Conservation (phyloP, 2,888 invertebrate genomes). For the Tridacna gigas region DNA sequence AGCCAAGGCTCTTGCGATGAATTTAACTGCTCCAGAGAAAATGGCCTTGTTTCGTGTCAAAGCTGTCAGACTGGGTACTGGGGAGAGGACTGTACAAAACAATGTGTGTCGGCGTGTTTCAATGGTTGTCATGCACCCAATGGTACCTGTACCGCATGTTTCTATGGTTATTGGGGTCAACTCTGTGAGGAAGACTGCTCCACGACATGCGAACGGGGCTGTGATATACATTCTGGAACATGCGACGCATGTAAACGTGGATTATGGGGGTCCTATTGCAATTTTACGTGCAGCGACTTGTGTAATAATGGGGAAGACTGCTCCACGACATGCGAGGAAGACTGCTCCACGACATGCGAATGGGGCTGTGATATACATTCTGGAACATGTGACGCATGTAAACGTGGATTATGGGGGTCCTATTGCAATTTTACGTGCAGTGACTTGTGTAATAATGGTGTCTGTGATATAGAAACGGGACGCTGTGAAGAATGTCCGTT, state of each 20-base stretch:
- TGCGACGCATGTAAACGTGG: slow-evolving; percentile 28
- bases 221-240: slow-evolving; percentile 29
- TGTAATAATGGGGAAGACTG: slow-evolving; percentile 28
- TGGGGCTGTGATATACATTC: slow-evolving; percentile 24
- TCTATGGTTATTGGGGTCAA: slow-evolving; percentile 20
- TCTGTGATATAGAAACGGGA: slow-evolving; percentile 29
- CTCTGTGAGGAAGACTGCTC: slow-evolving; percentile 1
- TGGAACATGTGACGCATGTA: slow-evolving; percentile 34
- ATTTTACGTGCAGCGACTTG: slow-evolving; percentile 10
- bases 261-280: slow-evolving; percentile 37
- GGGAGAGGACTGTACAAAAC: slow-evolving; percentile 13
- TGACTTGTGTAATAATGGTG: slow-evolving; percentile 19
- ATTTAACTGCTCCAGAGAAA: neutral
- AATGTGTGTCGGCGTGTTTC: slow-evolving; percentile 2
- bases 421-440: slow-evolving; percentile 26
- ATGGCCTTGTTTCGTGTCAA: slow-evolving; percentile 16
- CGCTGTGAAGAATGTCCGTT: slow-evolving; percentile 25
- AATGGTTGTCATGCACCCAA: slow-evolving; percentile 16
- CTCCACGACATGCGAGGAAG: too few species aligned
- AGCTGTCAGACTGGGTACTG: slow-evolving; percentile 30
- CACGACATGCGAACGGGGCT: slow-evolving; percentile 17
- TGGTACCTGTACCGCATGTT: slow-evolving; percentile 37
- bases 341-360: slow-evolving; percentile 12
- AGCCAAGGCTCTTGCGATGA: neutral
- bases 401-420: slow-evolving; percentile 28